These are phyloP conservation scores for Aethes cnicana DNA, from an alignment of 2,888 invertebrate genomes.

Conservation along the genomic window DNA sequence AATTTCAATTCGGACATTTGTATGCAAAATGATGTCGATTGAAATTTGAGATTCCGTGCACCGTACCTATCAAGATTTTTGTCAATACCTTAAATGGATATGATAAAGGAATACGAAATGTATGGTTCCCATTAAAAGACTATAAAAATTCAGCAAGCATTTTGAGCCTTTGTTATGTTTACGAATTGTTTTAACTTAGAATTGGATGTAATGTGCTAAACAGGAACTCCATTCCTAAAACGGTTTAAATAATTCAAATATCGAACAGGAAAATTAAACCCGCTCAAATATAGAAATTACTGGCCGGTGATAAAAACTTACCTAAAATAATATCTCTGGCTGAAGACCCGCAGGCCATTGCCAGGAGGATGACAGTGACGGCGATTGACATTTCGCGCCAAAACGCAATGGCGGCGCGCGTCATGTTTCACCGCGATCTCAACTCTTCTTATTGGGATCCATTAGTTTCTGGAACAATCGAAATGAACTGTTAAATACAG, in stretches of 20 bases:
- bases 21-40: constrained; percentile 47
- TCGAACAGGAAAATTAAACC: not conserved
- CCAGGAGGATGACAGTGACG: constrained; percentile 56
- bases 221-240: not conserved
- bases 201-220: constrained; percentile 4
- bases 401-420: constrained; percentile 60
- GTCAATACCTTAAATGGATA: constrained; percentile 39
- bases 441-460: constrained; percentile 71
- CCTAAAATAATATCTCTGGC: constrained; percentile 71
- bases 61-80: constrained; percentile 60
- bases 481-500: constrained; percentile 18
- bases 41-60: constrained; percentile 58
- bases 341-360: constrained; percentile 56
- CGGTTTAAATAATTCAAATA: constrained; percentile 3
- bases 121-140: constrained; percentile 15
- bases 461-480: constrained; percentile 75
- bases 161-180: constrained; percentile 8
- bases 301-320: constrained; percentile 45
- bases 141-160: constrained; percentile 27
- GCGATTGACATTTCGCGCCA: constrained; percentile 73
- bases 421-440: constrained; percentile 67
- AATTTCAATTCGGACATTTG: constrained; percentile 48
- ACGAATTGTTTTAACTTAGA: not conserved
- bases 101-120: constrained; percentile 62
- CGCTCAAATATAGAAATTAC: constrained; percentile 19